Evolutionary conservation across 2,888 invertebrate species (phyloP).

Genomic region (Adela reaumurella): DNA sequence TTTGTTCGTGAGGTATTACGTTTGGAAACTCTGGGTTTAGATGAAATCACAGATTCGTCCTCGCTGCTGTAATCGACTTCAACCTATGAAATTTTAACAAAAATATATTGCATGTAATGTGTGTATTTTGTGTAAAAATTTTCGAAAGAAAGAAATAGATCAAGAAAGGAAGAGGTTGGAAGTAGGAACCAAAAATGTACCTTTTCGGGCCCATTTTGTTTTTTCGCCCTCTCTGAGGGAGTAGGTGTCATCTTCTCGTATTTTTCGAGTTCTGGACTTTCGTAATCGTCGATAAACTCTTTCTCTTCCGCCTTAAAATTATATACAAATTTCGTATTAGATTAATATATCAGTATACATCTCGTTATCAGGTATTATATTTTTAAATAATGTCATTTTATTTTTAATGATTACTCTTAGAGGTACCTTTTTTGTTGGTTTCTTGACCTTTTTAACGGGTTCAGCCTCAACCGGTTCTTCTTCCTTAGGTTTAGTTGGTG

Average conservation of each 20-base stretch:
- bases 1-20: too few relatives aligned
- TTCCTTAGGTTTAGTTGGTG: slow-evolving; percentile 33
- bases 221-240: slow-evolving; percentile 35
- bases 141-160: neutral
- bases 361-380: slow-evolving; percentile 1
- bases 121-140: too few relatives aligned
- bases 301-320: slow-evolving; percentile 39
- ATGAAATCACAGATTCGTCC: too few relatives aligned
- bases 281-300: slow-evolving; percentile 67
- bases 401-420: neutral
- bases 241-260: slow-evolving; percentile 58
- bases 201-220: slow-evolving; percentile 43
- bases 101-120: too few relatives aligned
- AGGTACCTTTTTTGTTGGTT: slow-evolving; percentile 40
- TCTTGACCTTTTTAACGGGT: slow-evolving; percentile 31
- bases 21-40: too few relatives aligned
- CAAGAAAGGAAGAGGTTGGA: neutral
- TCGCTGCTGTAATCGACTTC: too few relatives aligned
- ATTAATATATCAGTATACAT: slow-evolving; percentile 6
- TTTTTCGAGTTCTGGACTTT: slow-evolving; percentile 67
- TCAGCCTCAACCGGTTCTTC: slow-evolving; percentile 36
- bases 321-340: slow-evolving; percentile 2
- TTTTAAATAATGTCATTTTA: slow-evolving; percentile 6
- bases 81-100: too few relatives aligned
- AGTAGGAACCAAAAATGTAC: slow-evolving; percentile 17